Percentiles rank a stretch among this genome's conserved stretches.
Conservation (phyloP, 2,888 invertebrate species). For the Stegophylla sp. region DNA sequence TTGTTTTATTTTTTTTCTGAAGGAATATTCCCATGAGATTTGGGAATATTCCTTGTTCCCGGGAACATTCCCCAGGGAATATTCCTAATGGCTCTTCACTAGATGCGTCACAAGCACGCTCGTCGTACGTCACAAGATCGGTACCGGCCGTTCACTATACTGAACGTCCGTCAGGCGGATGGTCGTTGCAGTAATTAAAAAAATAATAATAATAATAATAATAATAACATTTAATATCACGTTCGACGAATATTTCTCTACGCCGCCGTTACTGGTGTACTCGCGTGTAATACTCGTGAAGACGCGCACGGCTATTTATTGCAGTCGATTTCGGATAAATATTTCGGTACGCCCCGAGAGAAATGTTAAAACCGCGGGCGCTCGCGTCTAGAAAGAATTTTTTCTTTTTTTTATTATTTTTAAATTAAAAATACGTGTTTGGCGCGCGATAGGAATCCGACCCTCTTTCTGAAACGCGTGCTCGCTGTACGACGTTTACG, state of each 20-base stretch:
- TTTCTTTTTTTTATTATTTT: constrained; percentile 10
- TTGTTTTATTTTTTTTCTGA: too few species aligned
- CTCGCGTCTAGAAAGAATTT: neutral
- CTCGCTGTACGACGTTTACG: too few species aligned
- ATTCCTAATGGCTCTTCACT: too few species aligned
- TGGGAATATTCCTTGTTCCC: too few species aligned
- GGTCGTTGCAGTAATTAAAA: neutral
- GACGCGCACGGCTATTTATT: neutral
- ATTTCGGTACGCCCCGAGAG: constrained; percentile 39
- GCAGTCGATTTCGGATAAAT: constrained; percentile 7
- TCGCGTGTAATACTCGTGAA: neutral
- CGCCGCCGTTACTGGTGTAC: neutral
- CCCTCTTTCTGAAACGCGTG: neutral
- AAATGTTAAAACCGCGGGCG: constrained; percentile 28
- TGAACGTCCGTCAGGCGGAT: neutral
- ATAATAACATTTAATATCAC: neutral
- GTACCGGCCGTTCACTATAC: neutral
- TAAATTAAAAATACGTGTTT: constrained; percentile 24
- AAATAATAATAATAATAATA: neutral
- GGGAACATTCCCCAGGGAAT: too few species aligned
- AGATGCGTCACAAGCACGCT: too few species aligned
- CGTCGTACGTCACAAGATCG: too few species aligned
- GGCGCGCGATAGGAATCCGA: constrained; percentile 37
- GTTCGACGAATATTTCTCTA: neutral
- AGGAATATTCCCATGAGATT: too few species aligned